Evolutionary conservation across 2,888 invertebrate species (phyloP).

Genomic region (Heliothis peltigera): DNA sequence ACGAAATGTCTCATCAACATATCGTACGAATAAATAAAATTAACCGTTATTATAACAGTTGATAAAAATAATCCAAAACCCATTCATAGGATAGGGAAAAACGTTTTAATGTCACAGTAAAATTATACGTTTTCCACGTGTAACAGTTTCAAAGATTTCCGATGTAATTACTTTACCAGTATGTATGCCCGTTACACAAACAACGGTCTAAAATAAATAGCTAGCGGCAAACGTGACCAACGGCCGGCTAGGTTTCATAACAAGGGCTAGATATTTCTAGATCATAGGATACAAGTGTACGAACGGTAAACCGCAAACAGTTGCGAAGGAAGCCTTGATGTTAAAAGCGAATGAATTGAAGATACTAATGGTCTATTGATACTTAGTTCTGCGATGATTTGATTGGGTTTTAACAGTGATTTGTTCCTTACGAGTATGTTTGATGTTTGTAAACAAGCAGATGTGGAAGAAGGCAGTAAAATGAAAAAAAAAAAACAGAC

Average conservation of each 20-base stretch:
- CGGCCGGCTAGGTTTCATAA: constrained; percentile 78
- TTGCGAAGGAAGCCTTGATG: constrained; percentile 46
- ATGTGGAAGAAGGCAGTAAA: not conserved
- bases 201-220: constrained; percentile 62
- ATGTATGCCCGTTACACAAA: constrained; percentile 66
- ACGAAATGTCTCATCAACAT: not conserved
- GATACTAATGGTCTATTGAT: constrained; percentile 20
- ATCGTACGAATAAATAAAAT: not conserved
- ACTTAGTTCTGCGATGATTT: constrained; percentile 3
- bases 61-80: too few species aligned
- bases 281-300: constrained; percentile 72
- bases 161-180: constrained; percentile 50
- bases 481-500: too few species aligned
- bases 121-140: constrained; percentile 39
- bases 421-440: too few species aligned
- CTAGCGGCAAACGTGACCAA: constrained; percentile 76
- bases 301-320: constrained; percentile 68
- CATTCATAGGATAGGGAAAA: constrained; percentile 8
- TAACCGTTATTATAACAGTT: not conserved
- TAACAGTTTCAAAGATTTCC: constrained; percentile 45
- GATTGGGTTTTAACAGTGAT: constrained; percentile 18
- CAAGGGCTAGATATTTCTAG: constrained; percentile 81
- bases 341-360: constrained; percentile 41
- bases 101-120: constrained; percentile 15
- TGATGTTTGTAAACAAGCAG: not conserved